phyloP scores from a whole-genome alignment of 2,797 vertebrate species.

The Bothrops alternatus region DNA sequence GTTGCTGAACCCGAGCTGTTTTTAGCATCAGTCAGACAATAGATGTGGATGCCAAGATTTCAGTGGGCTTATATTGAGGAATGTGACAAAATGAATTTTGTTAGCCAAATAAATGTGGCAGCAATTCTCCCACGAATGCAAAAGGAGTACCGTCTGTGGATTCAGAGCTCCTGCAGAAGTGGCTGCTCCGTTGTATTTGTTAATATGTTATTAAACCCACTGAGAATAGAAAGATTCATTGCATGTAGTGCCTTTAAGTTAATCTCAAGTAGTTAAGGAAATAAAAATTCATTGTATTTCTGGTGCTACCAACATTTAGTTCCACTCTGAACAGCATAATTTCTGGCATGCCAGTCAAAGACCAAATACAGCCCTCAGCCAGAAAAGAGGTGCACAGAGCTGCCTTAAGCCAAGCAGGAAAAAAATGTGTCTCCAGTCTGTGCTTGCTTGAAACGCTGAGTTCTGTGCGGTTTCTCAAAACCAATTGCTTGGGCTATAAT shows the following conservation, averaged over 20 bases:
- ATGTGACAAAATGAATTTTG: background rate
- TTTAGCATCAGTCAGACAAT: background rate
- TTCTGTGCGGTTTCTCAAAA: background rate
- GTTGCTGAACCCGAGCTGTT: background rate
- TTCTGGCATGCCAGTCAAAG: background rate
- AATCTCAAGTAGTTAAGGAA: background rate
- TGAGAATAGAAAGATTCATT: background rate
- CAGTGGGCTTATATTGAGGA: background rate
- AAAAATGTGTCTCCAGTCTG: background rate
- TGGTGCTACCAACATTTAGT: background rate
- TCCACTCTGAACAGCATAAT: background rate
- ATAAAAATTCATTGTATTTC: background rate
- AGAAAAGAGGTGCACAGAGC: background rate
- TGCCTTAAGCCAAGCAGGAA: background rate
- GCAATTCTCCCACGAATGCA: background rate
- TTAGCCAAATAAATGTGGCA: background rate
- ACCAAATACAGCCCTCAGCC: background rate
- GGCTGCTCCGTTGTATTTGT: background rate
- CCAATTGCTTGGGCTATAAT: background rate
- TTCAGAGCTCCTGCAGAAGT: background rate
- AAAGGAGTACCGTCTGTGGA: background rate
- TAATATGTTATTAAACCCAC: background rate
- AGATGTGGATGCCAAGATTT: background rate
- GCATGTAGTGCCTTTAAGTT: background rate
- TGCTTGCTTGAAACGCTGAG: background rate